A percentile compares a stretch with the other conserved stretches of the same genome.
These are phyloP conservation scores for Zophobas morio DNA, from an alignment of 1,140 invertebrate genomes.

Conservation along the genomic window DNA sequence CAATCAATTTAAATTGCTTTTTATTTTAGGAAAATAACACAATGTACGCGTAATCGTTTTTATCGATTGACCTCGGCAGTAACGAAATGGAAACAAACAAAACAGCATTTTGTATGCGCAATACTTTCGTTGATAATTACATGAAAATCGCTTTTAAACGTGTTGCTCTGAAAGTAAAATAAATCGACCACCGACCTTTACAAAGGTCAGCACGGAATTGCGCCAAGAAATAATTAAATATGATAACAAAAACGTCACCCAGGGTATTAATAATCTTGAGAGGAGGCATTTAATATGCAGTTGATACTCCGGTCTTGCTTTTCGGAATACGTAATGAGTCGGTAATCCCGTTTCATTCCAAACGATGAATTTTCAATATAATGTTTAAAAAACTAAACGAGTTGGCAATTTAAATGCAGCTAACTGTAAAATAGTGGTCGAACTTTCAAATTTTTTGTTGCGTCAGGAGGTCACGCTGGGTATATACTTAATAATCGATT, in stretches of 20 bases:
- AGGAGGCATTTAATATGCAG: conserved; percentile 17
- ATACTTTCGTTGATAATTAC: conserved; percentile 29
- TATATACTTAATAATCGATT: too few relatives aligned
- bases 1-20: conserved; percentile 17
- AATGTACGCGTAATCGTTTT: conserved; percentile 17
- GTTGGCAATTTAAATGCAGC: too few relatives aligned
- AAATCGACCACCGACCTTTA: conserved; percentile 26
- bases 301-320: background rate
- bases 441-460: too few relatives aligned
- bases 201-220: conserved; percentile 9
- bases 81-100: background rate
- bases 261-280: background rate
- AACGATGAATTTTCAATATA: conserved; percentile 14
- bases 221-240: conserved; percentile 18
- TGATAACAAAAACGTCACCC: conserved; percentile 7
- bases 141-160: conserved; percentile 15
- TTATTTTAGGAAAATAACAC: conserved; percentile 2
- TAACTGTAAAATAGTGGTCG: too few relatives aligned
- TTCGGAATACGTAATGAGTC: conserved; percentile 20
- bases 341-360: conserved; percentile 16
- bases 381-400: background rate
- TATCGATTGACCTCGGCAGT: conserved; percentile 27
- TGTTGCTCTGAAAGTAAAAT: conserved; percentile 29
- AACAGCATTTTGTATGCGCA: background rate
- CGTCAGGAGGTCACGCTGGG: too few relatives aligned